phyloP scores from a whole-genome alignment of 2,888 invertebrate genomes.

The Polydrusus cervinus region DNA sequence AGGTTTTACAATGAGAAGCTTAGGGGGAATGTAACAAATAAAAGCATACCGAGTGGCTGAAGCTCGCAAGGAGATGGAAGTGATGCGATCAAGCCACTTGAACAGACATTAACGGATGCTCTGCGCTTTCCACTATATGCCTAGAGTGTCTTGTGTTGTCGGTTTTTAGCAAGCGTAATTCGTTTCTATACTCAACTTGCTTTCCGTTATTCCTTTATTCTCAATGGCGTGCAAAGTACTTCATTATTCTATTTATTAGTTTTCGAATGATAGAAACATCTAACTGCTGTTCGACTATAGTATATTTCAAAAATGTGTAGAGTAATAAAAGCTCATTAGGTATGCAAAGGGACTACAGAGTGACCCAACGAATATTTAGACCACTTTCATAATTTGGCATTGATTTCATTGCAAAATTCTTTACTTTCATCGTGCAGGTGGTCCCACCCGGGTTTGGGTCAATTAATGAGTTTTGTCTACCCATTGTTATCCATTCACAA shows the following conservation, averaged over 20 bases:
- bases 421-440: too few relatives aligned
- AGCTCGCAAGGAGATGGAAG: conserved; percentile 51
- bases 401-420: too few relatives aligned
- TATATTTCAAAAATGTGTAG: too few relatives aligned
- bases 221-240: conserved; percentile 16
- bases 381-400: too few relatives aligned
- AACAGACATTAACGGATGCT: conserved; percentile 56
- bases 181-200: conserved; percentile 38
- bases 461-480: too few relatives aligned
- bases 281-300: too few relatives aligned
- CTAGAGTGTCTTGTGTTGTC: conserved; percentile 49
- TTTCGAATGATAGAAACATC: too few relatives aligned
- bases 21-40: conserved; percentile 51
- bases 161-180: conserved; percentile 52
- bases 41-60: conserved; percentile 48
- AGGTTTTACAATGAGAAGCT: conserved; percentile 56
- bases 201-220: conserved; percentile 8
- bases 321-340: too few relatives aligned
- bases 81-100: conserved; percentile 57
- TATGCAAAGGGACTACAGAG: too few relatives aligned
- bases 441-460: too few relatives aligned
- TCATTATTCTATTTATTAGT: background rate
- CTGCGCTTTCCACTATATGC: conserved; percentile 47
- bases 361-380: too few relatives aligned
- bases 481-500: too few relatives aligned